Base-by-base conservation (phyloP, 2,113 vertebrate genomes). In the Heliornis fulica region DNA sequence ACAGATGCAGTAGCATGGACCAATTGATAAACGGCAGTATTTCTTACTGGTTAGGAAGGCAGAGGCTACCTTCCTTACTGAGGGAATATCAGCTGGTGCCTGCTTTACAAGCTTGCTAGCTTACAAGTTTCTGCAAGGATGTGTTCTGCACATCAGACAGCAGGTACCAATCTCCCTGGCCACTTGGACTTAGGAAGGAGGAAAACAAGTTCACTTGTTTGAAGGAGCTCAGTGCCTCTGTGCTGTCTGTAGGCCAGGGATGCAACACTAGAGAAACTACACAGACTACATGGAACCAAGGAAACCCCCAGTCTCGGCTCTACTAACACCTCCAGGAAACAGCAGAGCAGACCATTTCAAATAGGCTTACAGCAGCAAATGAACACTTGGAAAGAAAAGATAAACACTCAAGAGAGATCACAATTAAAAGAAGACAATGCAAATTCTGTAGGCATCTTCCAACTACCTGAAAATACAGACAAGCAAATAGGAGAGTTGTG, bases 11-110 rank as follows among this genome's bases (percentile, higher is more conserved):
- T 59, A 64, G 50, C 20, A 45, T 34, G 32, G 34, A 26, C 20
- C 0, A 0, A 51, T 13, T 83, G 8, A 23, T 65, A 56, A 50
- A 15, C 11, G 19, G 25, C 59, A 80, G 8, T 28, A 48, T 61
- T 80, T 34, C 31, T 29, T 65, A 25, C 34, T 51, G 26, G 15
- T n/a, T 57, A 65, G 64, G 78, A 78, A 76, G 17, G 10, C 50
- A 29, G 17, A 48, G 41, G 7, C 43, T 56, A 7, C 46, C n/a
- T 46, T 69, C 32, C 36, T 48, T 79, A 70, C 40, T 56, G 25
- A 86, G 53, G 38, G 8, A 59, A 19, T 72, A 64, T 31, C 48
- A 85, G 40, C 26, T 86, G 63, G 6, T 22, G 12, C 23, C 40
- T 75, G 41, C 72, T 82, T 84, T 60, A 57, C 32, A 81, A 46